phyloP scores from a whole-genome alignment of 2,113 vertebrate species.

The Lucifuga dentata region DNA sequence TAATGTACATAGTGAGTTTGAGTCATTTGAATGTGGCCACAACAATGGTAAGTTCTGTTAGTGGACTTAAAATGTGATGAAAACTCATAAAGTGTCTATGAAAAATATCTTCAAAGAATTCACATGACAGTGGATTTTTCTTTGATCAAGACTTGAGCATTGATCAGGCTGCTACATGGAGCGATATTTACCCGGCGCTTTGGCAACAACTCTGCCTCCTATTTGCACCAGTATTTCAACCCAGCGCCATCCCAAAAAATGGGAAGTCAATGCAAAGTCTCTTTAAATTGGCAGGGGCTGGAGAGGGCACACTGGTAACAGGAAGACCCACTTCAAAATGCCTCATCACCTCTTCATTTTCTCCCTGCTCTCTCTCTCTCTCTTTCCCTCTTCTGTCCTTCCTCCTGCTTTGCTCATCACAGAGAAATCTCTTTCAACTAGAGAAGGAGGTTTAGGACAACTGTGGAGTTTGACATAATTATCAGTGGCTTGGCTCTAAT shows the following conservation, averaged over 20 bases:
- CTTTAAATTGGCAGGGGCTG: conserved; percentile 67
- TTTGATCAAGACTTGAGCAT: conserved; percentile 16
- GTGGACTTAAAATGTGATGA: background rate
- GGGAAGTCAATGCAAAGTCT: conserved; percentile 38
- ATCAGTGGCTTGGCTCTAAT: conserved; percentile 84
- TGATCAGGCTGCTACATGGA: conserved; percentile 21
- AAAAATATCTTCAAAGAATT: background rate
- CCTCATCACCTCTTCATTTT: conserved; percentile 50
- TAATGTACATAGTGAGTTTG: too few species aligned
- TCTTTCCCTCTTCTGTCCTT: conserved; percentile 28
- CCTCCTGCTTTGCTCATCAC: conserved; percentile 71
- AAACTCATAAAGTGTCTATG: background rate
- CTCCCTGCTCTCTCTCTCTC: conserved; percentile 36
- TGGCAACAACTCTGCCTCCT: conserved; percentile 16
- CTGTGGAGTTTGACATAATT: conserved; percentile 83
- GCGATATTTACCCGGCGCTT: conserved; percentile 12
- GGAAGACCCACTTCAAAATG: conserved; percentile 77
- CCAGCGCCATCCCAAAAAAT: conserved; percentile 16
- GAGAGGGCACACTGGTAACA: conserved; percentile 69
- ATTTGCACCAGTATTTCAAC: conserved; percentile 46
- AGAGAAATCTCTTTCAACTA: conserved; percentile 85
- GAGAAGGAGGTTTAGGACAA: conserved; percentile 76
- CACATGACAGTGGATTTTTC: background rate
- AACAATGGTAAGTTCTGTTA: too few species aligned
- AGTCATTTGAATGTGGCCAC: too few species aligned